Conservation (phyloP, 2,797 vertebrate genomes). For the Otus scops region DNA sequence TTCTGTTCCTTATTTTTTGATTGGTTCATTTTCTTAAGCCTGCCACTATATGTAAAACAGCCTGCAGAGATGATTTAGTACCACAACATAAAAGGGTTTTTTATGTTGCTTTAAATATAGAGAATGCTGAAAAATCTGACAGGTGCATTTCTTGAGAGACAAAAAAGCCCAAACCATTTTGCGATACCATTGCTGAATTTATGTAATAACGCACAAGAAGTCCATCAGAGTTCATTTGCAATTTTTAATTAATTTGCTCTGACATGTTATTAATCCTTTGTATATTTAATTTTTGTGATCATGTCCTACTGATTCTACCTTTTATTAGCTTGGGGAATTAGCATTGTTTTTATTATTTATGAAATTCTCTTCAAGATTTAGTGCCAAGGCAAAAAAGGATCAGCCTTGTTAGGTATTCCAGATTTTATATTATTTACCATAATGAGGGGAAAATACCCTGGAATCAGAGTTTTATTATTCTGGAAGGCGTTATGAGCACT, state of each 20-base stretch:
- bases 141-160: background rate
- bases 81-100: accelerated
- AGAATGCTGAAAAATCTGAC: background rate
- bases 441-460: background rate
- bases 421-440: background rate
- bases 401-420: background rate
- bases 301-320: background rate
- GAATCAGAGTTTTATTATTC: background rate
- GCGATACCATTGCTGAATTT: background rate
- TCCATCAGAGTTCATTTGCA: background rate
- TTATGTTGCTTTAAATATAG: background rate
- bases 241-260: background rate
- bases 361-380: background rate
- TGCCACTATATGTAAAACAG: background rate
- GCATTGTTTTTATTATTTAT: background rate
- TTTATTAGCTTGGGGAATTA: background rate
- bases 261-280: background rate
- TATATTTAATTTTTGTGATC: background rate
- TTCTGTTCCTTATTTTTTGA: background rate
- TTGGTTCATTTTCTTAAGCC: background rate
- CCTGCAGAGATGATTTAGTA: background rate
- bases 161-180: background rate
- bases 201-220: background rate
- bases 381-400: background rate
- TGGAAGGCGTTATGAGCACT: background rate